Base-by-base conservation (phyloP, 35 echinoderm and acorn worm genomes). In the Lytechinus variegatus region DNA sequence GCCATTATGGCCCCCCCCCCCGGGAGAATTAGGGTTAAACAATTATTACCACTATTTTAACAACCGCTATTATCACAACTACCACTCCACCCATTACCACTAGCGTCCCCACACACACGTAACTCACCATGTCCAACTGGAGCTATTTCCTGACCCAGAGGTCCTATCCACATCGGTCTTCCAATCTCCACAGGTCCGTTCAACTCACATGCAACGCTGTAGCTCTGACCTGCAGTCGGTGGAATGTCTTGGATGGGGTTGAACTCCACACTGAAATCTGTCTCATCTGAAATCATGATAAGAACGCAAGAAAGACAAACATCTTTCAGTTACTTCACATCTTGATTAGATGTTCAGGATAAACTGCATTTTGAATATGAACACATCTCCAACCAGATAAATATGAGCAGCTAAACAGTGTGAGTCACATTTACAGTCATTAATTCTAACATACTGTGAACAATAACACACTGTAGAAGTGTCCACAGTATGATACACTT, bases 71-170 rank as follows among this genome's bases (percentile, higher is more conserved):
- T 5, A 52, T 10, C 29, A 91, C 44, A 5, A 91, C 11, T 12
- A 91, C 13, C 44, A 91, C 21, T 58, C 52, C 54, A 92, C 8
- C 9, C 28, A 14, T 44, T 16, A 12, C 60, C 10, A 66, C 10
- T 13, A 19, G 11, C 60, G 24, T 19, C 61, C 13, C 61, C 61
- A 21, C 66, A 79, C 4, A 16, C 19, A 12, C 54, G 33, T 28
- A 9, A 96, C 97, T 86, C 79, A 97, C 97, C 97, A 88, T 95
- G 94, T 89, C 96, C 97, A 9, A 95, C 54, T 53, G 95, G 95
- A 28, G 79, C 94, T n/a, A 98, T 95, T 86, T 97, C 93, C 24
- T 98, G 21, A 21, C 95, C 96, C 4, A 92, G 56, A 10, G 90
- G 94, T 28, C 94, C 61, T 24, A 94, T 96, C 97, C 97, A 98